Conservation (phyloP, 1,140 invertebrate species). For the Procambarus virginalis region DNA sequence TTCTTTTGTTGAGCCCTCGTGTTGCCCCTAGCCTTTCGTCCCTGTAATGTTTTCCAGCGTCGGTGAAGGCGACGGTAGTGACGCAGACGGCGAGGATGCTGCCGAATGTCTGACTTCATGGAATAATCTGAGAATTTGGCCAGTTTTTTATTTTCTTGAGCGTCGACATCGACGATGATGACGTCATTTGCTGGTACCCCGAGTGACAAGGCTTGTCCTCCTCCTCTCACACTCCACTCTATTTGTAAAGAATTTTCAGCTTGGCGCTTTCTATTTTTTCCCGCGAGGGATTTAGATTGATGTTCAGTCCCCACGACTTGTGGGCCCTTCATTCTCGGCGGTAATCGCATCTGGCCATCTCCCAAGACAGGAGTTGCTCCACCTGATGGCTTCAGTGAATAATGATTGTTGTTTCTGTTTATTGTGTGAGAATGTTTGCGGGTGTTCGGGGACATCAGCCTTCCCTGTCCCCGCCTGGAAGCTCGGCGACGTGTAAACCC, state of each 20-base stretch:
- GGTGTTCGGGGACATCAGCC: too few relatives aligned
- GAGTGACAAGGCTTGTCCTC: not conserved
- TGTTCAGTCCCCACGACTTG: conserved; percentile 11
- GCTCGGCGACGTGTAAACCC: not conserved
- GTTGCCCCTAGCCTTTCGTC: not conserved
- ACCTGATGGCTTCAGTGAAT: conserved; percentile 22
- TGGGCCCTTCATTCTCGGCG: not conserved
- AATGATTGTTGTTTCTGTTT: not conserved
- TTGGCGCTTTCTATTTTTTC: conserved; percentile 25
- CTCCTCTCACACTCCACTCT: not conserved
- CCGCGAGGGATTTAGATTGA: conserved; percentile 13
- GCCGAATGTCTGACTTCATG: too few relatives aligned
- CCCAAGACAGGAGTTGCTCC: not conserved
- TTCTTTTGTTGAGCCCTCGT: not conserved
- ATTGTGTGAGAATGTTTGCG: not conserved
- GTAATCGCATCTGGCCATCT: not conserved
- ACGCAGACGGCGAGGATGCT: not conserved
- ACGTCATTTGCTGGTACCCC: not conserved
- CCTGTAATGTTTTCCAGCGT: not conserved
- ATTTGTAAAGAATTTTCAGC: not conserved
- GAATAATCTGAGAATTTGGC: not conserved
- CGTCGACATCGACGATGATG: not conserved
- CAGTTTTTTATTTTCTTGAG: not conserved
- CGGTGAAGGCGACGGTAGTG: conserved; percentile 27
- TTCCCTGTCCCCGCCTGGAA: not conserved